These are phyloP conservation scores for Monopterus albus DNA, from an alignment of 2,113 vertebrate genomes.

Conservation along the genomic window DNA sequence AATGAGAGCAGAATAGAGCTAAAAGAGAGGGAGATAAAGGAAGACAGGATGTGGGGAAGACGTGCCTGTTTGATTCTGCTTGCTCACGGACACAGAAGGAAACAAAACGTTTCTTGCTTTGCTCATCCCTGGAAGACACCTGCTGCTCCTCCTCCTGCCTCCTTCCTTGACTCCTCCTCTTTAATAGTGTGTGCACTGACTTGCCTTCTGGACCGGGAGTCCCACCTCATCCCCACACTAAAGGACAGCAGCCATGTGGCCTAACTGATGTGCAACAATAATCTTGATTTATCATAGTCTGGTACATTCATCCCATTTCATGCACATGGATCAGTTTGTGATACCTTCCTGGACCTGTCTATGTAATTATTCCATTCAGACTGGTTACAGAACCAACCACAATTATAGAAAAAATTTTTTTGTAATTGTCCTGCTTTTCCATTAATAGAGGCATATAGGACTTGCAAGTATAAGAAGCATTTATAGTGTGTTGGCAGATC, in stretches of 20 bases:
- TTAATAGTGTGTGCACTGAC: constrained; percentile 58
- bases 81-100: constrained; percentile 57
- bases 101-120: constrained; percentile 39
- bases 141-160: constrained; percentile 33
- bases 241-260: constrained; percentile 54
- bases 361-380: constrained; percentile 44
- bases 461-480: constrained; percentile 23
- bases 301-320: constrained; percentile 41
- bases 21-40: constrained; percentile 23
- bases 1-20: constrained; percentile 73
- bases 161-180: neutral
- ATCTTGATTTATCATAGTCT: constrained; percentile 48
- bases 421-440: constrained; percentile 42
- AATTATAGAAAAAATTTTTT: constrained; percentile 31
- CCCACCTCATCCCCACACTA: constrained; percentile 46
- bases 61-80: constrained; percentile 32
- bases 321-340: constrained; percentile 53
- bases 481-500: constrained; percentile 21
- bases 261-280: constrained; percentile 53
- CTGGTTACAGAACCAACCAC: constrained; percentile 20
- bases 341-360: constrained; percentile 42
- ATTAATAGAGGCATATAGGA: constrained; percentile 10
- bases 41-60: constrained; percentile 38
- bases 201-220: constrained; percentile 65
- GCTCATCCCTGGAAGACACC: constrained; percentile 31